phyloP scores from a whole-genome alignment of 2,888 invertebrate species.

The Cerceris ruficornis region DNA sequence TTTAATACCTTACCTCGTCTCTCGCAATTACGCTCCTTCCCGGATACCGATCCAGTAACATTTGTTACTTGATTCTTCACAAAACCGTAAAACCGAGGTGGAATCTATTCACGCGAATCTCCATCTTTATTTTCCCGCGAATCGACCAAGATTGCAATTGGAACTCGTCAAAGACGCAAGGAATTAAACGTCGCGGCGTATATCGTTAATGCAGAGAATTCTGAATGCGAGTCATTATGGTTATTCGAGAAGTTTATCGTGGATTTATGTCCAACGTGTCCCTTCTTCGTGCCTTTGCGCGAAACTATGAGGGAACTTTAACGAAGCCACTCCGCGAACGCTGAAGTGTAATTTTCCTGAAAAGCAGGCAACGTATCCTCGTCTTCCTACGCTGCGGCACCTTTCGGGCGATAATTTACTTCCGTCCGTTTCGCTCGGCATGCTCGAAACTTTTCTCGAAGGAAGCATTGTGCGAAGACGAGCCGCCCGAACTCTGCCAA shows the following conservation, averaged over 20 bases:
- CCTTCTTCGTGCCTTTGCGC: conserved; percentile 17
- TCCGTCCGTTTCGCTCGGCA: conserved; percentile 46
- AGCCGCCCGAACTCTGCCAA: conserved; percentile 27
- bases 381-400: neutral
- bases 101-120: too few species aligned
- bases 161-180: neutral
- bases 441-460: conserved; percentile 52
- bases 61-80: too few species aligned
- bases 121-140: too few species aligned
- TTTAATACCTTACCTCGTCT: too few species aligned
- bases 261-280: conserved; percentile 36
- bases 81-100: too few species aligned
- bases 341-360: conserved; percentile 19
- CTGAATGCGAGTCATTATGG: conserved; percentile 10
- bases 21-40: too few species aligned
- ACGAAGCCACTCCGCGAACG: conserved; percentile 31
- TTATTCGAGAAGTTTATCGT: conserved; percentile 40
- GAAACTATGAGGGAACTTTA: conserved; percentile 13
- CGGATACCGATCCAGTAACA: too few species aligned
- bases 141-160: neutral
- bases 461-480: conserved; percentile 40
- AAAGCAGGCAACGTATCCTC: conserved; percentile 23
- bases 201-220: neutral
- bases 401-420: conserved; percentile 55
- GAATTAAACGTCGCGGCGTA: neutral